Base-by-base conservation (phyloP, 2,797 vertebrate species). In the Melanotaenia nigrans region DNA sequence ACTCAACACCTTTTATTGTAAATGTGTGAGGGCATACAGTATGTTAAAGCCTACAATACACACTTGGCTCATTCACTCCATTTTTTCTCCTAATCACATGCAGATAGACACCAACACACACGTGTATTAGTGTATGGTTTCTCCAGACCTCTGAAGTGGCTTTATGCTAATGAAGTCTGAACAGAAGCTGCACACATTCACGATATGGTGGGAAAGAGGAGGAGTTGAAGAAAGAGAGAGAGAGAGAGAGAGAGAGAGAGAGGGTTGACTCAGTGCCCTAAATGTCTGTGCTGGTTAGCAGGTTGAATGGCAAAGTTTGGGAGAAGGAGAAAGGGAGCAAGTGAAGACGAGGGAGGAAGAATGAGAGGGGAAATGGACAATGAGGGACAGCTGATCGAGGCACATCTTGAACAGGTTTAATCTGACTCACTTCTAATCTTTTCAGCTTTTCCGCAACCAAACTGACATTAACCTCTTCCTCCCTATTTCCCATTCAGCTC, bases 171-270 rank as follows among this genome's bases (percentile, higher is more conserved):
- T 90, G 85, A 91, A 77, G 38, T 65, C 73, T 67, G 75, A 91
- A 92, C 89, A 92, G 89, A 92, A 89, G 90, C 85, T 51, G 79
- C 82, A 87, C 85, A 90, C 90, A 93, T 90, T 87, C 87, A 82
- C 45, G 78, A 55, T 42, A 47, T 24, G 75, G 78, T 89, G 87
- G 87, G 85, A 90, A 89, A 87, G 81, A 85, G 89, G 90, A 80
- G 84, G 89, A 78, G 78, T 79, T 58, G 68, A 47, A 69, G 72
- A 85, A 30, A 74, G 77, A 78, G 22, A 76, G 49, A 14, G 66
- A 63, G 51, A 66, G 53, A 47, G 28, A 30, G 28, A 30, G 28
- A 30, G 28, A 30, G 75, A 61, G 68, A 59, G 73, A 58, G 73
- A 61, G 68, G 47, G 36, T 70, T 45, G 77, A 81, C 61, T 79